Conservation (phyloP, 2,888 invertebrate species). For the Pristionchus maxplancki region DNA sequence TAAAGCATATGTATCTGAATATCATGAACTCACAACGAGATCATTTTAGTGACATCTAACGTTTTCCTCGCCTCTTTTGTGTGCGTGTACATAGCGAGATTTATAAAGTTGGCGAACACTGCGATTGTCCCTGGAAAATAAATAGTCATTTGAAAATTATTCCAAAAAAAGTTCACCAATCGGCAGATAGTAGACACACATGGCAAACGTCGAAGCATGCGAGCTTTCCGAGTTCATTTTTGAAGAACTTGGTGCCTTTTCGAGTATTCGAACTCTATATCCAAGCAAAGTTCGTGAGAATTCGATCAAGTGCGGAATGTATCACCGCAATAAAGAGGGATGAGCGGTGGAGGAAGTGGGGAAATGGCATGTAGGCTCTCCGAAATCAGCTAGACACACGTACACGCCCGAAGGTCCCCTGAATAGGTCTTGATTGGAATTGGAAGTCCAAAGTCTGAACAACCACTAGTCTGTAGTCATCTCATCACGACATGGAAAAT, state of each 20-base stretch:
- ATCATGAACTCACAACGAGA: too few relatives aligned
- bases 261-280: too few relatives aligned
- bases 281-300: not conserved
- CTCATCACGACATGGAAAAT: too few relatives aligned
- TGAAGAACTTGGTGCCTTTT: not conserved
- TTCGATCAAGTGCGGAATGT: not conserved
- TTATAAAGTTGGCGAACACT: not conserved
- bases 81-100: not conserved
- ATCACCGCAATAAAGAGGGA: not conserved
- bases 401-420: not conserved
- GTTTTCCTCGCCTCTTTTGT: not conserved
- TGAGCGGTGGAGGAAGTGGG: not conserved
- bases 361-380: not conserved
- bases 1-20: slow-evolving; percentile 5
- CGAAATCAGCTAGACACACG: not conserved
- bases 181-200: slow-evolving; percentile 65
- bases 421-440: not conserved
- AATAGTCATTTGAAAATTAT: not conserved
- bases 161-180: slow-evolving; percentile 55
- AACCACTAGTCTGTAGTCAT: not conserved
- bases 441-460: not conserved
- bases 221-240: not conserved
- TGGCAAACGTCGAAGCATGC: slow-evolving; percentile 60
- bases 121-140: not conserved
- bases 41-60: not conserved